phyloP scores from a whole-genome alignment of 2,797 vertebrate species.

The Acanthornis magna region DNA sequence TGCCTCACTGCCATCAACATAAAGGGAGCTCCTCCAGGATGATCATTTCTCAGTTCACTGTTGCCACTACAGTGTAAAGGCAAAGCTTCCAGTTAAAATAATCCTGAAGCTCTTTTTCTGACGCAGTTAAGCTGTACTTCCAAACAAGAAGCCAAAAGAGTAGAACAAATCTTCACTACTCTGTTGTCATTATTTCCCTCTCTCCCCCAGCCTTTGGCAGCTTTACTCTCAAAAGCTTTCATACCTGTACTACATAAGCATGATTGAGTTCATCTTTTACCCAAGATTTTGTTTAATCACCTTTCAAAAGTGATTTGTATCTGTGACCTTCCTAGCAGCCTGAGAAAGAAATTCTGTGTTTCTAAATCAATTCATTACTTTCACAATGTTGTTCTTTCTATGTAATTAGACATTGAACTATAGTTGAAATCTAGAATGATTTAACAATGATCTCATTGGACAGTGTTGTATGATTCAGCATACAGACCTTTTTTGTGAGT shows the following conservation, averaged over 20 bases:
- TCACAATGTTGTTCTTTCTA: not conserved
- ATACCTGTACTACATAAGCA: not conserved
- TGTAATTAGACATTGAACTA: not conserved
- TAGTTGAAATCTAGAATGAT: not conserved
- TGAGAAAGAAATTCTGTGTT: not conserved
- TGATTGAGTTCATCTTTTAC: not conserved
- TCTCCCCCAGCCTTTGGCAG: not conserved
- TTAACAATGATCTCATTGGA: not conserved
- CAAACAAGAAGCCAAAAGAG: not conserved
- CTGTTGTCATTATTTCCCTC: not conserved
- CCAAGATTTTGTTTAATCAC: not conserved
- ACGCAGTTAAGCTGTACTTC: not conserved
- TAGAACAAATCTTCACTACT: not conserved
- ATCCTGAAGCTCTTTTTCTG: not conserved
- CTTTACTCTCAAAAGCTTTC: not conserved
- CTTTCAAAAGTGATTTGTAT: not conserved
- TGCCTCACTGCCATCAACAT: not conserved
- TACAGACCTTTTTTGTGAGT: not conserved
- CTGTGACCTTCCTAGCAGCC: not conserved
- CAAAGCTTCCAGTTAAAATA: not conserved
- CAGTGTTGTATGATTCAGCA: not conserved
- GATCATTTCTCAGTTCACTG: not conserved
- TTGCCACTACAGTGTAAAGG: not conserved
- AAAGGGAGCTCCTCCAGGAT: not conserved
- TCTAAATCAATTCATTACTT: not conserved